Evolutionary conservation across 1,140 invertebrate species (phyloP).

Genomic region (Drosophila lacteicornis): DNA sequence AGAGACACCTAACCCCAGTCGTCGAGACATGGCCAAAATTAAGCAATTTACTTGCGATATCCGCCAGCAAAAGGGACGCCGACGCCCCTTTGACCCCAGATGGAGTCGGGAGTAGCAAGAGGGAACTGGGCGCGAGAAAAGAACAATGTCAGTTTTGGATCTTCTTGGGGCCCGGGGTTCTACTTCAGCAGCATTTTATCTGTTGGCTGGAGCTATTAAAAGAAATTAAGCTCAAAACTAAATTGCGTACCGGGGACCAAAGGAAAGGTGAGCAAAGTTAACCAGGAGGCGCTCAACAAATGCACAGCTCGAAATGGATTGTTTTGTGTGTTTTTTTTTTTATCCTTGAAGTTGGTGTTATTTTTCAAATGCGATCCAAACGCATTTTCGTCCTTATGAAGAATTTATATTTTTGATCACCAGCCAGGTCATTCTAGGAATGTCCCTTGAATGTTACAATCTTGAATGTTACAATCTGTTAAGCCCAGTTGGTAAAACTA

Average conservation of each 20-base stretch:
- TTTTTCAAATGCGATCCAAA: neutral
- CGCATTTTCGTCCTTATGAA: neutral
- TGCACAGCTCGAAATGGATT: neutral
- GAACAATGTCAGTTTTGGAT: conserved; percentile 42
- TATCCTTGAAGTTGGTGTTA: neutral
- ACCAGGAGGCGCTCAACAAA: conserved; percentile 23
- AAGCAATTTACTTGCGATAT: conserved; percentile 83
- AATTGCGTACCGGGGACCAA: conserved; percentile 67
- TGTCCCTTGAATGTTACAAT: too few species aligned
- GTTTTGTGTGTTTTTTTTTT: neutral
- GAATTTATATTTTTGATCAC: neutral
- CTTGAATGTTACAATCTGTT: too few species aligned
- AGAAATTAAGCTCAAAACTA: conserved; percentile 84
- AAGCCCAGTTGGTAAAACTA: too few species aligned
- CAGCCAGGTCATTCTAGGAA: neutral
- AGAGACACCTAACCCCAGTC: conserved; percentile 54
- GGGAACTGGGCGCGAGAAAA: conserved; percentile 41
- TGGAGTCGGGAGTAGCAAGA: conserved; percentile 27
- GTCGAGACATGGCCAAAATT: conserved; percentile 76
- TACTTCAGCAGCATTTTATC: conserved; percentile 70
- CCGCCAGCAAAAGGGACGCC: conserved; percentile 48
- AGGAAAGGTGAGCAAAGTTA: conserved; percentile 59
- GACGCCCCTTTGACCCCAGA: conserved; percentile 58
- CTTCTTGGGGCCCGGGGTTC: conserved; percentile 30
- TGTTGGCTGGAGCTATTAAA: conserved; percentile 81